Base-by-base conservation (phyloP, 2,797 vertebrate genomes). In the Gallinago nigripennis region DNA sequence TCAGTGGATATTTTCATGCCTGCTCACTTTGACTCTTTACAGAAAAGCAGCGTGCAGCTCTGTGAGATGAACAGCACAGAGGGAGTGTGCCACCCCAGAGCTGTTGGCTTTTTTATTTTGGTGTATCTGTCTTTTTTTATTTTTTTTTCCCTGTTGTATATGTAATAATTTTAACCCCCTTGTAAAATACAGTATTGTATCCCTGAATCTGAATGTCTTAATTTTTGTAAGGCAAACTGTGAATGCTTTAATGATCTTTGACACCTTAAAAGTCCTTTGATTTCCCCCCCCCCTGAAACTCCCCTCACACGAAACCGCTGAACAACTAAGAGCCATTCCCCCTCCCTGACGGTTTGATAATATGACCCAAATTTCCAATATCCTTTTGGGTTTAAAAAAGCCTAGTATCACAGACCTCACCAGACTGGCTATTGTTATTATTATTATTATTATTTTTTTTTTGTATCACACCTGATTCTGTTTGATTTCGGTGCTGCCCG, bases 201-300 rank as follows among this genome's bases (percentile, higher is more conserved):
- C 87, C 60, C 82, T 85, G 65, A 88, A 94, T 95, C 93, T 92
- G 86, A 94, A 94, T 91, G 94, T 97, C 91, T 95, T 97, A 93
- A 89, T 88, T 97, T 96, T 95, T 96, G 86, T 95, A 96, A 96
- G 94, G 90, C 93, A 92, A 96, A 95, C 93, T 88, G 88, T 97
- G 96, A 97, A 95, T 96, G 95, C 96, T 96, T 95, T 96, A 96
- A 93, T 86, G 91, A 79, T 92, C 65, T 90, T 96, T 92, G 69
- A 90, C 64, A 88, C 61, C 43, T 80, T 69, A 12, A 63, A 92
- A 83, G 46, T 60, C 73, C 50, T 39, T 95, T 20, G 65, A 23
- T 78, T 78, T 84, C 43, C 31, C 54, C 33, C 23, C 8, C 43
- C 33, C 6, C 8, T 3, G 2, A 31, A 46, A 25, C 8, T 28